These are phyloP conservation scores for Cryptotis parvus DNA, from an alignment of 2,113 vertebrate species.

Conservation along the genomic window DNA sequence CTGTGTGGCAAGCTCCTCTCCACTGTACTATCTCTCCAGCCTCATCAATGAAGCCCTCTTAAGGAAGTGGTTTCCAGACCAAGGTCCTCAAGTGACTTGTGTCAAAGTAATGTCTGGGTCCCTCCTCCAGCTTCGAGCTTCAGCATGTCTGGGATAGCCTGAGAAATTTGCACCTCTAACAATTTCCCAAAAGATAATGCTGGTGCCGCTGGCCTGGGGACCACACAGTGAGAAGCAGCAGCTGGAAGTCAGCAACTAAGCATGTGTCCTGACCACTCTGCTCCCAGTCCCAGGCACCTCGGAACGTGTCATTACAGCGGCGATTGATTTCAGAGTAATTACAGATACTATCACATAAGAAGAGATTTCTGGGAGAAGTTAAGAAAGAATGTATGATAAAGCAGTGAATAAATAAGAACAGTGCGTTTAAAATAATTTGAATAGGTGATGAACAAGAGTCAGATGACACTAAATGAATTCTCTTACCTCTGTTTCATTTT, in stretches of 20 bases:
- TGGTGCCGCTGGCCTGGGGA: background rate
- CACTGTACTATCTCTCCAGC: too few relatives aligned
- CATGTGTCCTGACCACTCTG: background rate
- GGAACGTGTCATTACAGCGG: background rate
- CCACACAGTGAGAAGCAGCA: too few relatives aligned
- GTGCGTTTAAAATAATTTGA: constrained; percentile 28
- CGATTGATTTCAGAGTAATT: background rate
- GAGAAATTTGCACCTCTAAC: constrained; percentile 27
- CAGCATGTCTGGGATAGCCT: background rate
- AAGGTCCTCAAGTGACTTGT: background rate
- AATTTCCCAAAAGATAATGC: background rate
- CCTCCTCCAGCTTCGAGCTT: background rate
- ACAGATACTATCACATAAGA: background rate
- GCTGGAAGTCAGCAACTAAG: background rate
- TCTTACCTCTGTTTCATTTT: background rate
- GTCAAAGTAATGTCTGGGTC: background rate
- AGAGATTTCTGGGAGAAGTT: background rate
- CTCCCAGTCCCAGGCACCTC: background rate
- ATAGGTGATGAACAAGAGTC: background rate
- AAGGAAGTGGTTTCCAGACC: constrained; percentile 1
- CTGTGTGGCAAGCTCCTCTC: too few relatives aligned
- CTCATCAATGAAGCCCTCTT: background rate
- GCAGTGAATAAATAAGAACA: background rate
- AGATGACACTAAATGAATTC: background rate
- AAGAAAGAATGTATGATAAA: background rate